Evolutionary conservation across 2,113 vertebrate genomes (phyloP), one percentile per base, ranked within the genome.

Genomic region (Prunella fulvescens): DNA sequence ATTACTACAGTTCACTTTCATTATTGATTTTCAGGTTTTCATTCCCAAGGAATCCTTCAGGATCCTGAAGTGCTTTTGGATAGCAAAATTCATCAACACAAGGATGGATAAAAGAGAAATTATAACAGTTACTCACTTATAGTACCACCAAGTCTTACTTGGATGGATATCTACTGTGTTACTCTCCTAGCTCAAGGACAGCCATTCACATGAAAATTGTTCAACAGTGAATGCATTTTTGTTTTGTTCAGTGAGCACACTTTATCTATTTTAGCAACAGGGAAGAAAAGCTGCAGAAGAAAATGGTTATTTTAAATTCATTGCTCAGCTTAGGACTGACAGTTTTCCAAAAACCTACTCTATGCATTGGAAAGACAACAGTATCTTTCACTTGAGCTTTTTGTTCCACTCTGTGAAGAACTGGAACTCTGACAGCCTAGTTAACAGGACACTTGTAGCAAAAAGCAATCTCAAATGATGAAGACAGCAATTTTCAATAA

Each of bases 181-280:
- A 81, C 86, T 84, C 79, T 81, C 66, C 64, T 51, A 73, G 90
- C 97, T 97, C 96, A 97, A 98, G 96, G 96, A 97, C 97, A 92
- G 86, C 39, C 92, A 95, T 96, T 97, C 94, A 95, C 82, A 96
- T 86, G 94, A 93, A 96, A 95, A 96, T 86, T 70, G 86, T 82
- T 96, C 92, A 93, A 64, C 73, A 91, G 50, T 85, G 92, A 97
- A 94, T 86, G 80, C 56, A 44, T 96, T 94, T 87, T 87, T 92
- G 86, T 93, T 95, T 91, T 92, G 70, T 93, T 95, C 92, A 83
- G 71, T 5, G 24, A 94, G 79, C 69, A 92, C 42, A 81, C 82
- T 88, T 94, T 81, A 96, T 92, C 90, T 91, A 35, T 91, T 94
- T 85, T 77, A 92, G 87, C 73, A 72, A 96, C 47, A 76, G 58